Percentiles rank a stretch among this genome's conserved stretches.
Evolutionary conservation across 2,113 vertebrate species (phyloP).

Genomic region (Ancistrus triradiatus): DNA sequence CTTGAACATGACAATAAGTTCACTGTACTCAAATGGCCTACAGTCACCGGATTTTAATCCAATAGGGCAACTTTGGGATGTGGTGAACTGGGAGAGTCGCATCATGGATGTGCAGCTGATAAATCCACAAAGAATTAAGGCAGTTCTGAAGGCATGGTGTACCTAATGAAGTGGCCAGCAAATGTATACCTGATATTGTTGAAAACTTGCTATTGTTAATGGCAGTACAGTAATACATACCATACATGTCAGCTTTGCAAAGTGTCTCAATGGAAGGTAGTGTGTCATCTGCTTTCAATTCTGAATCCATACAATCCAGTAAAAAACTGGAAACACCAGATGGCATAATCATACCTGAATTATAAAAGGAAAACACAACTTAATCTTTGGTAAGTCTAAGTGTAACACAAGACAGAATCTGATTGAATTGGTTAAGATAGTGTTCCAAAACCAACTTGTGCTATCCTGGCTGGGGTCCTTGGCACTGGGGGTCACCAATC

Average conservation of each 20-base stretch:
- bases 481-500: background rate
- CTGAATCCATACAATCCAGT: constrained; percentile 55
- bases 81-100: too few species aligned
- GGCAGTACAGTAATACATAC: constrained; percentile 51
- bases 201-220: background rate
- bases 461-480: constrained; percentile 25
- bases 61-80: too few species aligned
- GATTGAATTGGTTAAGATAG: background rate
- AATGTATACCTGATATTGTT: background rate
- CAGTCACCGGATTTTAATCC: too few species aligned
- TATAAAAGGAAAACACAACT: background rate
- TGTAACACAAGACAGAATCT: background rate
- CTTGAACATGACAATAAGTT: too few species aligned
- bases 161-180: too few species aligned
- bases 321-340: constrained; percentile 65
- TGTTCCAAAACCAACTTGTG: constrained; percentile 22
- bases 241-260: constrained; percentile 60
- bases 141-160: too few species aligned
- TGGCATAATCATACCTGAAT: constrained; percentile 59
- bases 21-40: too few species aligned
- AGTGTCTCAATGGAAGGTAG: constrained; percentile 79
- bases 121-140: too few species aligned
- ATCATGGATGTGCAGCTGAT: too few species aligned
- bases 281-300: constrained; percentile 35
- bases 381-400: background rate